A percentile compares a stretch with the other conserved stretches of the same genome.
These are phyloP conservation scores for Brachionus rotundiformis DNA, from an alignment of 1,140 invertebrate species.

Conservation along the genomic window DNA sequence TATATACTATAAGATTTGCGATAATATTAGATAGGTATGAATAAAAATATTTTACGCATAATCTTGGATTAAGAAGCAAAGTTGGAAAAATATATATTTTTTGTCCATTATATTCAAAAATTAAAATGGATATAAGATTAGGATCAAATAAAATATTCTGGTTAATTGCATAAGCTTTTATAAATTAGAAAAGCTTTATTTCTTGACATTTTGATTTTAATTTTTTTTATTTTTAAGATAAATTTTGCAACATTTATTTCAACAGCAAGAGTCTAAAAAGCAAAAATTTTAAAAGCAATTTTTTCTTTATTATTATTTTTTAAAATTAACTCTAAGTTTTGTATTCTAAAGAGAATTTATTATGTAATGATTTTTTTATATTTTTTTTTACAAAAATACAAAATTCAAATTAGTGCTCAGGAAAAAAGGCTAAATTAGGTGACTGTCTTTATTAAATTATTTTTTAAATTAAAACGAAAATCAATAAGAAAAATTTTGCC, in stretches of 20 bases:
- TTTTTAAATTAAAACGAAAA: not conserved
- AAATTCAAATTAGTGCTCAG: not conserved
- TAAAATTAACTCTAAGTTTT: not conserved
- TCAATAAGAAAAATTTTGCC: not conserved
- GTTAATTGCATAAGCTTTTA: conserved; percentile 43
- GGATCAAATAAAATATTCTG: not conserved
- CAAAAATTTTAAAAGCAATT: not conserved
- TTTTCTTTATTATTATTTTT: not conserved
- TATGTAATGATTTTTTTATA: not conserved
- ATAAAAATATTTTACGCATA: not conserved
- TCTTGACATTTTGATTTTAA: not conserved
- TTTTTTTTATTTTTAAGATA: not conserved
- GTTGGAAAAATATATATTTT: not conserved
- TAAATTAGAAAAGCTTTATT: not conserved
- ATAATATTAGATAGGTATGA: not conserved
- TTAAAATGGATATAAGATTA: conserved; percentile 1
- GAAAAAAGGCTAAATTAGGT: not conserved
- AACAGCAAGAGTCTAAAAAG: not conserved
- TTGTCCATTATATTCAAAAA: not conserved
- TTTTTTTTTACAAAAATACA: not conserved
- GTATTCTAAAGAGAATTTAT: not conserved
- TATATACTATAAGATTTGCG: too few relatives aligned
- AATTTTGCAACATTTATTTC: not conserved
- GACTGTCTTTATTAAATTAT: not conserved
- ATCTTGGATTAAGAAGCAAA: conserved; percentile 5